Evolutionary conservation across 2,888 invertebrate genomes (phyloP), one percentile per base, ranked within the genome.

Genomic region (Aphelenchoides bicaudatus): DNA sequence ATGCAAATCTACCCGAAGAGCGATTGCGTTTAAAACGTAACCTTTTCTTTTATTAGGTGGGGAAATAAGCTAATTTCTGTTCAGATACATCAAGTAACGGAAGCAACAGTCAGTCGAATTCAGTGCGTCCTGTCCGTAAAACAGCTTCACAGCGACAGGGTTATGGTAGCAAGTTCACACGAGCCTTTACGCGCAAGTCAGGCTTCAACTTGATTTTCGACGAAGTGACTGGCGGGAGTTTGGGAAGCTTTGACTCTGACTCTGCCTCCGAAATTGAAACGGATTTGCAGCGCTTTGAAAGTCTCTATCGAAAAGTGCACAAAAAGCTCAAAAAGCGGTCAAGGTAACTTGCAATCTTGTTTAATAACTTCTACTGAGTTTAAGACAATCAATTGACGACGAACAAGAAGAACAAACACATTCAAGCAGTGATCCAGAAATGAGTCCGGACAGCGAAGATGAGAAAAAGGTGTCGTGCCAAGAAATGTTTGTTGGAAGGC

Each of bases 401-500:
- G n/a, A n/a, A n/a, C n/a, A n/a, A n/a, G n/a, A n/a, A n/a, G n/a
- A n/a, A n/a, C n/a, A n/a, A n/a, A n/a, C n/a, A n/a, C n/a, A n/a
- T n/a, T n/a, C n/a, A n/a, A n/a, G n/a, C 43, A 43, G 8, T 25
- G 43, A 43, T 43, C 25, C 43, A n/a, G 43, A 43, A 8, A 43
- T 43, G 43, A 8, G 8, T 6, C 8, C 16, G 6, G 43, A 43
- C 21, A 43, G 23, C 43, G 34, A n/a, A 10, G 43, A 43, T 21
- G n/a, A 43, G 23, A 43, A 43, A 25, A n/a, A 6, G 23, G 43
- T n/a, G n/a, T n/a, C n/a, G n/a, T 71, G 66, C 59, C 68, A 67
- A 37, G 71, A 72, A 37, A 66, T 66, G 0, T 39, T 69, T n/a
- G 66, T 62, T 49, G 70, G 73, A 37, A 61, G 68, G 57, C 58